Conservation (phyloP, 2,113 vertebrate genomes). For the Actinemys pallida region DNA sequence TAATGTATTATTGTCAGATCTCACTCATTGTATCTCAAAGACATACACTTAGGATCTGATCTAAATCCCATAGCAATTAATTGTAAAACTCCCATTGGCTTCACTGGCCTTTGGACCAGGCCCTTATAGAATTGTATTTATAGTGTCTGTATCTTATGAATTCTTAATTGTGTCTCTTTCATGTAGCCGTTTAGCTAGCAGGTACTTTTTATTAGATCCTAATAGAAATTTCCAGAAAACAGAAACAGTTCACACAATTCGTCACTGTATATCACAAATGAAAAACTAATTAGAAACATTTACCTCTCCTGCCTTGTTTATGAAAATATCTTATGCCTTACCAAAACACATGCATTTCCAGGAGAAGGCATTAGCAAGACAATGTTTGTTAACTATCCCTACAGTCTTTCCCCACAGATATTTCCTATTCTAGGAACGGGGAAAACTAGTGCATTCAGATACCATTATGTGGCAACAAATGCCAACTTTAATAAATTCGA, state of each 20-base stretch:
- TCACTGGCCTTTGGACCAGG: accelerated
- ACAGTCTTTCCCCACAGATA: neutral
- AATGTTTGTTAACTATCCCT: neutral
- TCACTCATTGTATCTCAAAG: too few species aligned
- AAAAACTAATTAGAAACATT: neutral
- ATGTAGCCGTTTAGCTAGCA: neutral
- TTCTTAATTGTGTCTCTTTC: neutral
- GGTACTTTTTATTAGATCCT: neutral
- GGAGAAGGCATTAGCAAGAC: neutral
- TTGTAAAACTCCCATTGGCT: neutral
- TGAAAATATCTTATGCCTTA: neutral
- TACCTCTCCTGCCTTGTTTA: neutral
- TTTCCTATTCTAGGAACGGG: neutral
- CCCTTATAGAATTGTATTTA: neutral
- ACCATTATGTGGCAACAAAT: neutral
- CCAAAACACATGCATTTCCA: neutral
- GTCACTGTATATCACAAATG: neutral
- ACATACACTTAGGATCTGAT: neutral
- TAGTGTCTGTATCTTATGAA: neutral
- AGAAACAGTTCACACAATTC: neutral
- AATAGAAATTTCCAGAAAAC: neutral
- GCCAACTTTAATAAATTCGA: neutral
- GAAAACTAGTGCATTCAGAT: neutral
- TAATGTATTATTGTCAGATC: too few species aligned
- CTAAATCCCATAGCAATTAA: neutral